Conservation (phyloP, 2,797 vertebrate species). For the Pantherophis alleghaniensis region DNA sequence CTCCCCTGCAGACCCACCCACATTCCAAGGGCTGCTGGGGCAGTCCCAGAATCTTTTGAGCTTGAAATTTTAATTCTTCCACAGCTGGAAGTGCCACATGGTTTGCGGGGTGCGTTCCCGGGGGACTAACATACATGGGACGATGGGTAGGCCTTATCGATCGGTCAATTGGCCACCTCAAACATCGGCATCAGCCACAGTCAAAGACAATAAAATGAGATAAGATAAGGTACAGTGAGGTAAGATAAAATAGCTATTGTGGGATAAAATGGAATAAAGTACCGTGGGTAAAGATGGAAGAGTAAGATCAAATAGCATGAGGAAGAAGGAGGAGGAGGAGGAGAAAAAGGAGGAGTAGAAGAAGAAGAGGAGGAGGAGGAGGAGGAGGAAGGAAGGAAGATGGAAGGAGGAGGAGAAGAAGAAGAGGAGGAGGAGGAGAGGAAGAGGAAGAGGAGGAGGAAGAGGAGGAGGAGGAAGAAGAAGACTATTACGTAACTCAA, state of each 20-base stretch:
- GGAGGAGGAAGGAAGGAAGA: too few relatives aligned
- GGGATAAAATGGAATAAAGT: background rate
- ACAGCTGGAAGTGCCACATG: background rate
- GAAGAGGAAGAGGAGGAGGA: too few relatives aligned
- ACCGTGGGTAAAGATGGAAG: background rate
- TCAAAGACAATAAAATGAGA: background rate
- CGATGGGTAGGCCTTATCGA: background rate
- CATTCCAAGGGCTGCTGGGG: background rate
- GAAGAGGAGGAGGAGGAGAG: too few relatives aligned
- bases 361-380: too few relatives aligned
- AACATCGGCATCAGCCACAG: background rate
- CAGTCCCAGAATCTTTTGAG: background rate
- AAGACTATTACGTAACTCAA: too few relatives aligned
- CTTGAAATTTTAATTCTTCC: background rate
- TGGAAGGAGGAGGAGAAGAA: too few relatives aligned
- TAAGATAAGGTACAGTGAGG: background rate
- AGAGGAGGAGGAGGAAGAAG: fast-evolving
- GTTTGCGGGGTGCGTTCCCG: background rate
- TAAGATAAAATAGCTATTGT: background rate
- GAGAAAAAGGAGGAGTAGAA: too few relatives aligned
- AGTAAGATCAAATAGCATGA: background rate
- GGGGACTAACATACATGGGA: background rate
- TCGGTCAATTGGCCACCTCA: background rate
- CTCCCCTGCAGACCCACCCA: background rate
- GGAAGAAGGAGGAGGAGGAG: background rate